phyloP scores from a whole-genome alignment of 1,140 invertebrate species.

The Argopecten irradians region DNA sequence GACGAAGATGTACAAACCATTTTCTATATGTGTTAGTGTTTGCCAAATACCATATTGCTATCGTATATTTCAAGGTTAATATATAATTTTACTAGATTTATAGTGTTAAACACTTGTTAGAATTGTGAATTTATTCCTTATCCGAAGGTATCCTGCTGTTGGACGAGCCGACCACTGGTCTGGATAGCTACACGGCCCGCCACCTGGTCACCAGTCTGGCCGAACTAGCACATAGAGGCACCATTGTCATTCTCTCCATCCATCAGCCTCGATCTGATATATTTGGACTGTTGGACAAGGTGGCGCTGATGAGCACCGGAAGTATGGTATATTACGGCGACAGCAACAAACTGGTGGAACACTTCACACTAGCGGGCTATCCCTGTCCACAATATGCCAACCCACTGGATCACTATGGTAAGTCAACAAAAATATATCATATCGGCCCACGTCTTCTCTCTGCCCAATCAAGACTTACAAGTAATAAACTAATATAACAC shows the following conservation, averaged over 20 bases:
- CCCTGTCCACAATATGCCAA: constrained; percentile 64
- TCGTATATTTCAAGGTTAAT: background rate
- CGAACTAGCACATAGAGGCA: constrained; percentile 57
- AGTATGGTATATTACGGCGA: constrained; percentile 60
- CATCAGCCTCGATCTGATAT: constrained; percentile 69
- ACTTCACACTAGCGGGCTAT: constrained; percentile 60
- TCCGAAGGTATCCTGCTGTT: constrained; percentile 62
- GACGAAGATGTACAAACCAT: no score
- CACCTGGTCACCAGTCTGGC: constrained; percentile 60
- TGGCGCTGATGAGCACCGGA: constrained; percentile 61
- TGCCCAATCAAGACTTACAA: background rate
- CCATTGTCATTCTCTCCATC: constrained; percentile 63
- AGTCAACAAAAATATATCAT: constrained; percentile 25
- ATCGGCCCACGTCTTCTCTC: background rate
- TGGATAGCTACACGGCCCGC: constrained; percentile 65
- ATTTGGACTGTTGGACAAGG: constrained; percentile 58
- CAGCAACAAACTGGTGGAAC: constrained; percentile 55
- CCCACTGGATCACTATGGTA: constrained; percentile 64
- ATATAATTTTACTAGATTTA: background rate
- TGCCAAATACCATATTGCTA: background rate
- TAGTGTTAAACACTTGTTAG: background rate
- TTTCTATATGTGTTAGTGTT: background rate
- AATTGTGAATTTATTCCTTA: background rate
- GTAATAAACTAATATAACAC: background rate
- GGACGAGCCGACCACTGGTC: constrained; percentile 66